Evolutionary conservation across 1,140 invertebrate genomes (phyloP).

Genomic region (Eubasilissa regina): DNA sequence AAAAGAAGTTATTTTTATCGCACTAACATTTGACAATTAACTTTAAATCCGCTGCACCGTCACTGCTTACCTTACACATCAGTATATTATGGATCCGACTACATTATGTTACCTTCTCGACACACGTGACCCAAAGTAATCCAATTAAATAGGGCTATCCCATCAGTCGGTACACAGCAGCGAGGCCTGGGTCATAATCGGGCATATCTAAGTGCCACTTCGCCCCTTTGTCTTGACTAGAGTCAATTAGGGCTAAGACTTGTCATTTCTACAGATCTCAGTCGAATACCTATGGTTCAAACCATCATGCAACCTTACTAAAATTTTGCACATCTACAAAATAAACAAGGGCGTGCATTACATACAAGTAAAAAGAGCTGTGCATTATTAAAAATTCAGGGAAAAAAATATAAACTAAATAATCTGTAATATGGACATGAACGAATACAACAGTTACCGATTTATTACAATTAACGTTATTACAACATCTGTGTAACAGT

Average conservation of each 20-base stretch:
- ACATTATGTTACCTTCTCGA: neutral
- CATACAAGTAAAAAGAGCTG: too few species aligned
- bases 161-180: constrained; percentile 6
- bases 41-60: neutral
- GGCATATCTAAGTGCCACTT: constrained; percentile 50
- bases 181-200: constrained; percentile 44
- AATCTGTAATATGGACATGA: too few species aligned
- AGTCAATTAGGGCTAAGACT: constrained; percentile 12
- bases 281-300: neutral
- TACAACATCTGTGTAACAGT: too few species aligned
- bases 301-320: too few species aligned
- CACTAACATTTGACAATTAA: too few species aligned
- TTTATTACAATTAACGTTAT: too few species aligned
- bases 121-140: constrained; percentile 22
- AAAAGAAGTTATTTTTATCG: too few species aligned
- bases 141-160: constrained; percentile 31
- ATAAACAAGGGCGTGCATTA: too few species aligned
- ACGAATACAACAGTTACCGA: too few species aligned
- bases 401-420: too few species aligned
- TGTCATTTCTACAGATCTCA: neutral
- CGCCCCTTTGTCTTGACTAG: constrained; percentile 40
- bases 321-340: too few species aligned
- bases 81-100: neutral
- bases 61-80: neutral
- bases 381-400: too few species aligned